Base-by-base conservation (phyloP, 2,888 invertebrate genomes). In the Hecatera dysodea region DNA sequence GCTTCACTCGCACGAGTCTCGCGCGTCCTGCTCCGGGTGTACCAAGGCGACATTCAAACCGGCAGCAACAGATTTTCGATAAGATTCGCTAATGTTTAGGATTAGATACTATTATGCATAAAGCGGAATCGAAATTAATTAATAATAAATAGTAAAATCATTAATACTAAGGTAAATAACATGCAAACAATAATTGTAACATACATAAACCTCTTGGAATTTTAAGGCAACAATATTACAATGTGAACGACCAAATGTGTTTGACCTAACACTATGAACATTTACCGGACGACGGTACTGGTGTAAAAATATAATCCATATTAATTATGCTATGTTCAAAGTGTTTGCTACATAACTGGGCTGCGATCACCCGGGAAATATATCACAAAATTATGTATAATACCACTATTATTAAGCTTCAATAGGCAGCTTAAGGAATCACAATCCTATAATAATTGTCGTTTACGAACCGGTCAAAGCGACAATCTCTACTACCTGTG, bases 351-450 rank as follows among this genome's bases (percentile, higher is more conserved):
- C 50, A 59, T 36, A 50, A 52, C 17, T 46, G 44, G 22, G 71
- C 36, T 57, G 67, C 67, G 46, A 60, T 74, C 69, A 68, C 73
- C 72, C 72, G 72, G 73, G 50, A 63, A 72, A 76, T 75, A 66
- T 71, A 72, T 81, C 78, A 78, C 79, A 75, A 67, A 69, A 77
- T 72, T 65, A 75, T 72, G 73, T 70, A 72, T 78, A 83, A 72
- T 79, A 79, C 79, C 72, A 75, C 81, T 83, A 82, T 74, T 73
- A 81, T 70, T 86, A 86, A 78, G 87, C 85, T 86, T 87, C 78
- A 86, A 85, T 86, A 89, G 87, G 86, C 87, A 89, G 87, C 89
- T 84, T 80, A 83, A 83, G 75, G 81, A 86, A 89, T 90, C 88
- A 90, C 87, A 88, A 86, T 87, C 80, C 85, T 85, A 86, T 86